Evolutionary conservation across 2,888 invertebrate genomes (phyloP), one percentile per base, ranked within the genome.

Genomic region (Drosophila mercatorum): DNA sequence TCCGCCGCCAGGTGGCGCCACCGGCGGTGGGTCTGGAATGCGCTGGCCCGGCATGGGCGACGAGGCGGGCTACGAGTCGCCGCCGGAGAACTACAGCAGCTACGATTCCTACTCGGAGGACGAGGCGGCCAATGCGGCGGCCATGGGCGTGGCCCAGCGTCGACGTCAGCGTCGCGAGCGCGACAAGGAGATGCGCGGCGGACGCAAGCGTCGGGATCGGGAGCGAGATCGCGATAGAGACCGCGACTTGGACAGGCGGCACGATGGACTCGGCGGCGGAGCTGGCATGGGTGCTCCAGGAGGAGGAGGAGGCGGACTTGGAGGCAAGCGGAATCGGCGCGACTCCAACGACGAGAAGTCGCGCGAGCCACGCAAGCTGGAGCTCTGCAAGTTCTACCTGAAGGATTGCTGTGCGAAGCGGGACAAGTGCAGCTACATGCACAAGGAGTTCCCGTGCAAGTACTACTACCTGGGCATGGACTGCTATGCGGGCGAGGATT

Each of bases 361-460:
- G 22, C 88, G 84, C 10, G 98, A 99, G 51, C 96, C 96, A 0
- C 95, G 97, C 81, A 98, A 98, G 94, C 95, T 97, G 94, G 99
- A 99, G 93, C 93, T 98, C 3, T 99, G 99, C 93, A 99, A 98
- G 93, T 99, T 98, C 93, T 99, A 98, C 93, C 93, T 98, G 70
- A 97, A 97, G 96, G 98, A 98, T 81, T 97, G 97, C 92, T 99
- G 99, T 94, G 92, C 97, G 61, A 99, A 98, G 93, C 96, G 97
- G 88, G 98, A 98, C 85, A 97, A 97, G 93, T 99, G 99, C 94
- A 94, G 97, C 26, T 99, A 98, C 92, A 97, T 99, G 97, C 99
- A 99, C 93, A 95, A 96, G 88, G 98, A 98, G 92, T 99, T 98
- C 93, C 99, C 99, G 22, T 99, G 99, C 94, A 98, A 98, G 94